Percentiles rank a stretch among this genome's conserved stretches.
These are phyloP conservation scores for Eudemis profundana DNA, from an alignment of 2,888 invertebrate species.

Conservation along the genomic window DNA sequence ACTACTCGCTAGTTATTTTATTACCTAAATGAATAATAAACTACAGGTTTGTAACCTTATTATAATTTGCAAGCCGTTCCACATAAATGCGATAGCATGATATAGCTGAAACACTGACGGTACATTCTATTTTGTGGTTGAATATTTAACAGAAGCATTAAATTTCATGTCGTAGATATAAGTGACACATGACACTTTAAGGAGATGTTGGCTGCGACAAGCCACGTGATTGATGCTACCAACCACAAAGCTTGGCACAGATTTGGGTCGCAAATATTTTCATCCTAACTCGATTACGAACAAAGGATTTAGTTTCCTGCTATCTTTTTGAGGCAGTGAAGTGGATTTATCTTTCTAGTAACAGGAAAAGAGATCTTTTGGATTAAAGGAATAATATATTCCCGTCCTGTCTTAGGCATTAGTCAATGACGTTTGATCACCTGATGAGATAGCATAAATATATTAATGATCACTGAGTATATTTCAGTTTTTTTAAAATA, in stretches of 20 bases:
- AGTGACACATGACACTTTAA: slow-evolving; percentile 42
- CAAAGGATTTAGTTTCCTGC: slow-evolving; percentile 41
- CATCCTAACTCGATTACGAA: slow-evolving; percentile 38
- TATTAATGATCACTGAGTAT: too few relatives aligned
- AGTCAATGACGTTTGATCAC: too few relatives aligned
- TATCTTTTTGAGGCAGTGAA: slow-evolving; percentile 36
- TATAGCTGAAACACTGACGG: too few relatives aligned
- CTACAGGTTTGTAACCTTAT: too few relatives aligned
- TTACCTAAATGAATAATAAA: too few relatives aligned
- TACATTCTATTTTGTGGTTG: slow-evolving; percentile 29
- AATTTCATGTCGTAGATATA: slow-evolving; percentile 34
- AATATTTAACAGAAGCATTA: slow-evolving; percentile 35
- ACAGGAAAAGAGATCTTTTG: slow-evolving; percentile 12
- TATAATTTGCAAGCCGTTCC: not conserved
- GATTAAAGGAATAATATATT: slow-evolving; percentile 31
- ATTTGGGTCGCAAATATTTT: slow-evolving; percentile 34
- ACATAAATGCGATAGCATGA: too few relatives aligned
- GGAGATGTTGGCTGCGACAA: slow-evolving; percentile 32
- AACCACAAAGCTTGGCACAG: slow-evolving; percentile 25
- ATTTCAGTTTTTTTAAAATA: too few relatives aligned
- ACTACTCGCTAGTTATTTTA: too few relatives aligned
- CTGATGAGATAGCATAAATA: too few relatives aligned
- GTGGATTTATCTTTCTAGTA: slow-evolving; percentile 33
- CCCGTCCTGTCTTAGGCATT: not conserved
- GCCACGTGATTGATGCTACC: slow-evolving; percentile 28